Conservation (phyloP, 2,113 vertebrate genomes). For the Macaca nemestrina region DNA sequence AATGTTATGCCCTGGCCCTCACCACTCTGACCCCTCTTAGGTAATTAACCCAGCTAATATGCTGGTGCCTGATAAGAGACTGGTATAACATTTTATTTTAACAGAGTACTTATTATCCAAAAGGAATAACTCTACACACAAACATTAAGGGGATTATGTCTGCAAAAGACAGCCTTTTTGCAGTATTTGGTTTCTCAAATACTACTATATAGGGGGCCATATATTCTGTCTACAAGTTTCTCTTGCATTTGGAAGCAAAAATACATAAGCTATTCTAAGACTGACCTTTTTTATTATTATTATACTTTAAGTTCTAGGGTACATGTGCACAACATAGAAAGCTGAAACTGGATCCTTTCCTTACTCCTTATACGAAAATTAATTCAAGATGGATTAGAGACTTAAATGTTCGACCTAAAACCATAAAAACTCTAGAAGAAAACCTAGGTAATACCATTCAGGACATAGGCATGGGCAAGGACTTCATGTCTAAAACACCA, state of each 20-base stretch:
- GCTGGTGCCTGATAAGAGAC: not conserved
- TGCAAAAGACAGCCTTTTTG: not conserved
- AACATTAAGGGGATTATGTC: not conserved
- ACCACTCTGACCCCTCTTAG: not conserved
- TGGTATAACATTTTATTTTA: not conserved
- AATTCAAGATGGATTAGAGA: no score
- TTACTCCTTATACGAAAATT: no score
- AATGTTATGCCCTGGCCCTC: not conserved
- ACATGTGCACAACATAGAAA: no score
- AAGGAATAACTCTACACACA: not conserved
- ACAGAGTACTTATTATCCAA: not conserved
- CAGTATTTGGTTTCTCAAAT: not conserved
- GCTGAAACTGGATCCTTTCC: no score
- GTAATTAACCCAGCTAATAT: constrained; percentile 11
- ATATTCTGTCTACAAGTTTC: not conserved
- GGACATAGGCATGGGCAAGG: no score
- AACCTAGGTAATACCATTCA: no score
- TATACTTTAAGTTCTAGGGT: no score
- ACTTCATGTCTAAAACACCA: no score
- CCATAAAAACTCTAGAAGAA: no score
- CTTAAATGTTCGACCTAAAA: no score
- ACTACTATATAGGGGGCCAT: not conserved
- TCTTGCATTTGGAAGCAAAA: not conserved
- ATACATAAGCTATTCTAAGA: not conserved
- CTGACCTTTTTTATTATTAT: not conserved